phyloP scores from a whole-genome alignment of 2,113 vertebrate genomes.

The Ovis aries region ARS-UI_Ramb_v3.0 NC_056054.1:184793501-184794000 shows the following conservation, averaged over 20 bases:
- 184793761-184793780: conserved; percentile 53
- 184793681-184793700: conserved; percentile 75
- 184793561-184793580: conserved; percentile 83
- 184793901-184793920: neutral
- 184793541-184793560: conserved; percentile 84
- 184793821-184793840: neutral
- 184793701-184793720: conserved; percentile 76
- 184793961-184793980: neutral
- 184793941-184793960: neutral
- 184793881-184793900: neutral
- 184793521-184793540: conserved; percentile 85
- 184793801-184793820: conserved; percentile 28
- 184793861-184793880: conserved; percentile 25
- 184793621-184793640: conserved; percentile 82
- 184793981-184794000: neutral
- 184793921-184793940: neutral
- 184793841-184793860: conserved; percentile 4
- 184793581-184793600: conserved; percentile 87
- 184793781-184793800: conserved; percentile 39
- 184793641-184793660: conserved; percentile 86
- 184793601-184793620: conserved; percentile 87
- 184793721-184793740: conserved; percentile 58
- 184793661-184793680: conserved; percentile 78
- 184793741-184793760: conserved; percentile 73
- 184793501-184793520: conserved; percentile 83